Conservation (phyloP, 1,140 invertebrate genomes). For the Listronotus oregonensis region DNA sequence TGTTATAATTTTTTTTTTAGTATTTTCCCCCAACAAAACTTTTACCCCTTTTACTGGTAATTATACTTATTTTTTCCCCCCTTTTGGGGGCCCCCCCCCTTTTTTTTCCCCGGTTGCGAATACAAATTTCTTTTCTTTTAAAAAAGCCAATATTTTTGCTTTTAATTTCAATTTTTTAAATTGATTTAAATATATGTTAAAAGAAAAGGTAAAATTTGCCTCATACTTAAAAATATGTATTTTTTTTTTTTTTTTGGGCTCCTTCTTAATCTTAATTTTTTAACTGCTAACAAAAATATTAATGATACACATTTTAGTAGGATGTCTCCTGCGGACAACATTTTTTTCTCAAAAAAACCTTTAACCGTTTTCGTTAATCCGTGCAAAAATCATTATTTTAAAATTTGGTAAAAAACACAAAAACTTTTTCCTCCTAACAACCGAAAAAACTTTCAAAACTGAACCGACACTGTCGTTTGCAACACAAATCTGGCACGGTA, state of each 20-base stretch:
- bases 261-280: constrained; percentile 9
- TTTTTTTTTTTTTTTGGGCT: not conserved
- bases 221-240: not conserved
- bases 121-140: constrained; percentile 31
- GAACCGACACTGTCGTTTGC: not conserved
- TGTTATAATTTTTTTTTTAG: too few species aligned
- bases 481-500: constrained; percentile 22
- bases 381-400: too few species aligned
- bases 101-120: constrained; percentile 57
- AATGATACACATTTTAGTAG: constrained; percentile 20
- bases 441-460: constrained; percentile 14
- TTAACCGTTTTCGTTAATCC: not conserved
- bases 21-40: too few species aligned
- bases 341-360: not conserved
- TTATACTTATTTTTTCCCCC: constrained; percentile 65
- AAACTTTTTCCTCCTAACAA: too few species aligned
- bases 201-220: too few species aligned
- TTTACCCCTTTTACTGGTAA: constrained; percentile 58
- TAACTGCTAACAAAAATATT: constrained; percentile 17
- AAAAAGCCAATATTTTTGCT: too few species aligned
- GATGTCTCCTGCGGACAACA: constrained; percentile 28
- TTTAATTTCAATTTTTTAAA: too few species aligned
- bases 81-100: constrained; percentile 55
- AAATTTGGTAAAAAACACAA: too few species aligned
- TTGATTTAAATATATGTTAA: too few species aligned